Evolutionary conservation across 2,888 invertebrate genomes (phyloP).

Genomic region (Hofmannophila pseudospretella): DNA sequence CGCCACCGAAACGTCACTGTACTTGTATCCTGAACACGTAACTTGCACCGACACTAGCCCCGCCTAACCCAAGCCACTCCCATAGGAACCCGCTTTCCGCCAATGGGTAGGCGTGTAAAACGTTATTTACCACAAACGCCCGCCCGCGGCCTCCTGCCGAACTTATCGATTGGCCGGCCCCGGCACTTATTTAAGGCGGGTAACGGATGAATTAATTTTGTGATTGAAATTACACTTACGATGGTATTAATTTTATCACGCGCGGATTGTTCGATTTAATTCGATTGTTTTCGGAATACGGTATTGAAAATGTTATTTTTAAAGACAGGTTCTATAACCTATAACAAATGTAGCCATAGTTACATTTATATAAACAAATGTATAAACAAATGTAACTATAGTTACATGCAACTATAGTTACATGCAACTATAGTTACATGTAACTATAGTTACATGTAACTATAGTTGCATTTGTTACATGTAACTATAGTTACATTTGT

Average conservation of each 20-base stretch:
- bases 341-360: no score
- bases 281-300: neutral
- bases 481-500: no score
- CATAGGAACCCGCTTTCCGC: conserved; percentile 25
- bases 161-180: conserved; percentile 67
- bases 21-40: neutral
- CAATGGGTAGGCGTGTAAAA: conserved; percentile 44
- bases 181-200: conserved; percentile 71
- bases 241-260: conserved; percentile 49
- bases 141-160: conserved; percentile 56
- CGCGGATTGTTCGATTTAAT: conserved; percentile 6
- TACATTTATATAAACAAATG: no score
- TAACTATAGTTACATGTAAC: no score
- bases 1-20: conserved; percentile 1
- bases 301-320: neutral
- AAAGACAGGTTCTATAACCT: no score
- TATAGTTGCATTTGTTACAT: no score
- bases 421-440: no score
- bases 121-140: conserved; percentile 67
- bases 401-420: no score
- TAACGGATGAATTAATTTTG: conserved; percentile 68
- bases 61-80: conserved; percentile 37
- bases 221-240: conserved; percentile 71
- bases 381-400: no score
- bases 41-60: conserved; percentile 17